Evolutionary conservation across 2,113 vertebrate genomes (phyloP), one percentile per base, ranked within the genome.

Genomic region (Chelonoidis abingdonii): DNA sequence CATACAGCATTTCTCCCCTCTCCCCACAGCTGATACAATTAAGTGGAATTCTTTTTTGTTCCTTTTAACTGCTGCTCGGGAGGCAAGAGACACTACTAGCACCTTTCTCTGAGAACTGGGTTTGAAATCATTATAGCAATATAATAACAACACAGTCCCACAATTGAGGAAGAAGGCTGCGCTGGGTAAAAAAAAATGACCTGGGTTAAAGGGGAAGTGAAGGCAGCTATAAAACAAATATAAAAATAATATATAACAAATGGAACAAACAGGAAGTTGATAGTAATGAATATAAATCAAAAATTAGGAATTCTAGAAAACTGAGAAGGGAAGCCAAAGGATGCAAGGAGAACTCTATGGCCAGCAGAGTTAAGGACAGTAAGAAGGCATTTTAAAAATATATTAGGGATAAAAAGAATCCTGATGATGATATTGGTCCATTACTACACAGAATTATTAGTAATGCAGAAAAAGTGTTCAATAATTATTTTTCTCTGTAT

Each of bases 21-120:
- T 31, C 17, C 19, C 17, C 57, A 93, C 82, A 95, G 82, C 86
- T 90, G 90, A 79, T 47, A 84, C 92, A 89, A 93, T 91, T 87
- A 69, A 93, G 69, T 54, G 89, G 16, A 14, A 2, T 69, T 50
- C 44, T 96, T 24, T 41, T 90, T 92, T 96, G 72, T 0, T 13
- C 31, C 85, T 87, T 95, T 59, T 1, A 2, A 79, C 75, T 94
- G 86, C 90, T 85, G 27, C 79, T 92, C 2, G 62, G 72, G 62
- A 92, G 53, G 44, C 8, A 89, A 80, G 80, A n/a, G 38, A 88
- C 65, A 5, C 80, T 0, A 1, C 22, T 57, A 93, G 79, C 53
- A 50, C 80, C 22, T 5, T 41, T 80, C 79, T 80, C 19, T 8
- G 38, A 62, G 87, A 94, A 35, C 14, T 80, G 78, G 9, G 4